Evolutionary conservation across 2,797 vertebrate species (phyloP).

Genomic region (Kryptopterus vitreolus): DNA sequence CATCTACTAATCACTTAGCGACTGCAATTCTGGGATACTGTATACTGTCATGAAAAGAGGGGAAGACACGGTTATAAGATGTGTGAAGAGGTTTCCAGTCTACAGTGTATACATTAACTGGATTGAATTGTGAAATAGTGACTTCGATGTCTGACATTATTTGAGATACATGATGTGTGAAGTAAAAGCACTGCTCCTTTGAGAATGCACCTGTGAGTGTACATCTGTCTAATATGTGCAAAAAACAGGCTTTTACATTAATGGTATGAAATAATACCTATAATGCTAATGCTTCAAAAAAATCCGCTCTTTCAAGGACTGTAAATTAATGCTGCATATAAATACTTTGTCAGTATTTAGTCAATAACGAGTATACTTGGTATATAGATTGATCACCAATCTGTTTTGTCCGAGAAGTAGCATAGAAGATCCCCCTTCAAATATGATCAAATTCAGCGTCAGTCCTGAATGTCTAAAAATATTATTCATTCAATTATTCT

Average conservation of each 20-base stretch:
- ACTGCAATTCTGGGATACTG: conserved; percentile 27
- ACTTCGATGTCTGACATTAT: not conserved
- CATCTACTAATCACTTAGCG: conserved; percentile 21
- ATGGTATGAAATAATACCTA: not conserved
- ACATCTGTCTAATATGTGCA: conserved; percentile 29
- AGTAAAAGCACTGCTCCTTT: conserved; percentile 12
- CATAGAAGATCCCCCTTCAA: not conserved
- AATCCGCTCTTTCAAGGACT: no score
- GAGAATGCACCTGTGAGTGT: conserved; percentile 1
- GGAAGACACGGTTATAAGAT: not conserved
- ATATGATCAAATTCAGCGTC: conserved; percentile 20
- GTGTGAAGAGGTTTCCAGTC: not conserved
- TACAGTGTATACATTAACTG: not conserved
- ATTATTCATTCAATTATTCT: conserved; percentile 42
- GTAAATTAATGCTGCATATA: not conserved
- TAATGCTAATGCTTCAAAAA: not conserved
- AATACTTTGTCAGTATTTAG: not conserved
- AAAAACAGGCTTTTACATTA: not conserved
- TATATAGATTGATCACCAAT: not conserved
- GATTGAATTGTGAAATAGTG: not conserved
- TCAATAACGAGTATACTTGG: not conserved
- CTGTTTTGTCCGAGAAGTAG: not conserved
- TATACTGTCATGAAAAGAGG: conserved; percentile 5
- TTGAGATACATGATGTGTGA: conserved; percentile 10
- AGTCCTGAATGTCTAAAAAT: conserved; percentile 16